Conservation (phyloP, 2,888 invertebrate genomes). For the Catocala fraxini region DNA sequence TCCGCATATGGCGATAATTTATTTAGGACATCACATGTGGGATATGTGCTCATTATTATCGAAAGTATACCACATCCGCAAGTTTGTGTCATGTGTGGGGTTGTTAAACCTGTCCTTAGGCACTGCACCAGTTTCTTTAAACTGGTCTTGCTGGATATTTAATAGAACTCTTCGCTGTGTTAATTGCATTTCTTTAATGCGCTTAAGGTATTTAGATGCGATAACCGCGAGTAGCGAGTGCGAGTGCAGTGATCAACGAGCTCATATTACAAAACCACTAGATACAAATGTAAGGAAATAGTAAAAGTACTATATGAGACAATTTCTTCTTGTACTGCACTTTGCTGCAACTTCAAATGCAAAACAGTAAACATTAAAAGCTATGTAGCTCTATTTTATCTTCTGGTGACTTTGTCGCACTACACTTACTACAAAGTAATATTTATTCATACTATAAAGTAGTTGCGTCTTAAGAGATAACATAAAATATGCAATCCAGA, state of each 20-base stretch:
- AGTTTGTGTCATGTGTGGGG: constrained; percentile 76
- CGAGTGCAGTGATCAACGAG: constrained; percentile 25
- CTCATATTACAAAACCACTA: background rate
- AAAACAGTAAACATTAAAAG: background rate
- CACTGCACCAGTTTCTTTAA: constrained; percentile 73
- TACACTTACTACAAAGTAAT: background rate
- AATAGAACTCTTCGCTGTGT: constrained; percentile 72
- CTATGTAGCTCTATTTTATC: background rate
- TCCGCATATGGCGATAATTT: constrained; percentile 24
- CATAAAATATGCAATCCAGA: background rate
- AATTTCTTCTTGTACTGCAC: too few relatives aligned
- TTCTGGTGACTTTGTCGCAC: background rate
- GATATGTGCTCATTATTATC: constrained; percentile 77
- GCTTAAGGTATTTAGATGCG: constrained; percentile 56
- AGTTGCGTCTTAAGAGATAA: background rate
- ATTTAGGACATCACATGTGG: constrained; percentile 62
- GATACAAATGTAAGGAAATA: constrained; percentile 9
- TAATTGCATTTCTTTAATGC: constrained; percentile 66
- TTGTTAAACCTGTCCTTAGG: constrained; percentile 78
- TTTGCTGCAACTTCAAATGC: background rate
- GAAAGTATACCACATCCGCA: constrained; percentile 85
- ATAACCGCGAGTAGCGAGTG: constrained; percentile 45
- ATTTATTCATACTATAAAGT: constrained; percentile 9
- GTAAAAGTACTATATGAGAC: background rate
- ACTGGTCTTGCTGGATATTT: constrained; percentile 76